Conservation (phyloP, 1,140 invertebrate species). For the Littorina saxatilis region DNA sequence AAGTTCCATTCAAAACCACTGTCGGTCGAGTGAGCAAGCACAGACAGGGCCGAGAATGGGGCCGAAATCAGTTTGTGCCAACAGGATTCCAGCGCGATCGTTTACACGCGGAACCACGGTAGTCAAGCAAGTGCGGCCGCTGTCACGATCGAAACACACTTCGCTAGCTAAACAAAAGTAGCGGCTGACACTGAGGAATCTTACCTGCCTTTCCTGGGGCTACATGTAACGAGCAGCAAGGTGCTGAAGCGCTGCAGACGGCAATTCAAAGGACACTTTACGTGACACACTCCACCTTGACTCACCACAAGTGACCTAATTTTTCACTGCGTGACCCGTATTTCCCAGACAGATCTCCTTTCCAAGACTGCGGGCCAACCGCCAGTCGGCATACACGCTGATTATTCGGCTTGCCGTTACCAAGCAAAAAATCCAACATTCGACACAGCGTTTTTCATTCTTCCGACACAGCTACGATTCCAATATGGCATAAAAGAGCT, state of each 20-base stretch:
- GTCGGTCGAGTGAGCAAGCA: neutral
- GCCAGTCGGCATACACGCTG: neutral
- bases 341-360: constrained; percentile 33
- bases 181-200: neutral
- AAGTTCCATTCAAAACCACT: neutral
- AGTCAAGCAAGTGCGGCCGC: neutral
- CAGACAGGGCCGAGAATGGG: neutral
- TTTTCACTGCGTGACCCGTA: constrained; percentile 33
- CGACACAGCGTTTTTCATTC: neutral
- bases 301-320: constrained; percentile 34
- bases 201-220: neutral
- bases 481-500: constrained; percentile 33
- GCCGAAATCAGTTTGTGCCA: neutral
- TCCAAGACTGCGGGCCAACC: constrained; percentile 22
- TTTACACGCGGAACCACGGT: neutral
- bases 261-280: neutral
- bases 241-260: neutral
- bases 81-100: neutral
- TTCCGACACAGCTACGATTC: neutral
- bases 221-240: neutral
- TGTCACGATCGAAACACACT: neutral
- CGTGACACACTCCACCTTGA: constrained; percentile 41
- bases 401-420: neutral
- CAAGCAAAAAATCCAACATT: neutral
- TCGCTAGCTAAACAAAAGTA: neutral